Percentiles rank a stretch among this genome's conserved stretches.
Evolutionary conservation across 2,797 vertebrate species (phyloP).

Genomic region (Yasuhikotakia modesta): DNA sequence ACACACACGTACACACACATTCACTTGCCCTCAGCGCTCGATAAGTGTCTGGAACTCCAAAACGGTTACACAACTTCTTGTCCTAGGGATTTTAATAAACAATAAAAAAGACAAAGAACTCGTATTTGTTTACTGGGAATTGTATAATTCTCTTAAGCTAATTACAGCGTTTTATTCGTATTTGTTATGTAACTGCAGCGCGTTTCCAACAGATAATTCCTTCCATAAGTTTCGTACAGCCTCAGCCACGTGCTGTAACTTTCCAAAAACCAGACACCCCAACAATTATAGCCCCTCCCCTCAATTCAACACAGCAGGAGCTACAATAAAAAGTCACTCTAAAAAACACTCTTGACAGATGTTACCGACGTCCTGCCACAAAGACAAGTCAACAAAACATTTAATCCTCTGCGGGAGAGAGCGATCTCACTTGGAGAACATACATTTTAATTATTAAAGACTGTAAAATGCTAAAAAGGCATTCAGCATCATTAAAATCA

Average conservation of each 20-base stretch:
- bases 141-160: neutral
- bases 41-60: constrained; percentile 56
- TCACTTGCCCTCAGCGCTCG: constrained; percentile 51
- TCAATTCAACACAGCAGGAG: constrained; percentile 14
- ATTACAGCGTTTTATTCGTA: neutral
- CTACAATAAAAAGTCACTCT: neutral
- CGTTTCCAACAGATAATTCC: constrained; percentile 55
- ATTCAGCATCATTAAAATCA: neutral
- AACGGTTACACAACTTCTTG: neutral
- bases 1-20: constrained; percentile 40
- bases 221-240: constrained; percentile 65
- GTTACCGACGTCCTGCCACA: constrained; percentile 4
- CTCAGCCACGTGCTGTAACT: constrained; percentile 21
- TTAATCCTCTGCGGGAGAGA: neutral
- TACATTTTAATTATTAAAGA: neutral
- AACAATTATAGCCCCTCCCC: neutral
- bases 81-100: neutral
- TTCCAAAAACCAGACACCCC: constrained; percentile 51
- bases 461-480: neutral
- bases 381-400: neutral
- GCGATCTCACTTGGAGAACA: constrained; percentile 45
- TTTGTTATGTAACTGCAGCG: constrained; percentile 59
- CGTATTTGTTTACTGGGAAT: neutral
- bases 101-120: neutral
- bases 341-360: constrained; percentile 10